phyloP scores from a whole-genome alignment of 2,797 vertebrate genomes.

The Heteromormyrus szaboi region DNA sequence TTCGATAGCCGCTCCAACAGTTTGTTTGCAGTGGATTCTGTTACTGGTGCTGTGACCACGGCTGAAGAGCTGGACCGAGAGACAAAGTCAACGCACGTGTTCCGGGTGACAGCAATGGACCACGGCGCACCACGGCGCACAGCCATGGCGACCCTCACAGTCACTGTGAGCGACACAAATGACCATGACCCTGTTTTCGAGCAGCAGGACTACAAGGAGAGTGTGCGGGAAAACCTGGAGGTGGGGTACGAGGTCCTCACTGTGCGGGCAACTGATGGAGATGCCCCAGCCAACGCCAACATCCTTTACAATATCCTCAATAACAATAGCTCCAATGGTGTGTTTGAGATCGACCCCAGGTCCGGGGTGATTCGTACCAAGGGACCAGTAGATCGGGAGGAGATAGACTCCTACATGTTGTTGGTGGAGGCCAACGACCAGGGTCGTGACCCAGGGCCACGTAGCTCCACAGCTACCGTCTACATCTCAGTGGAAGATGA shows the following conservation, averaged over 20 bases:
- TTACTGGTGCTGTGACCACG: conserved; percentile 68
- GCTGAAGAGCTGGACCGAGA: conserved; percentile 77
- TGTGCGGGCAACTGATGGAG: conserved; percentile 83
- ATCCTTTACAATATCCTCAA: conserved; percentile 83
- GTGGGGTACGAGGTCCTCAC: conserved; percentile 90
- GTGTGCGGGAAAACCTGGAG: conserved; percentile 87
- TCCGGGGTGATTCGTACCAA: conserved; percentile 89
- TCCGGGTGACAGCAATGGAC: conserved; percentile 78
- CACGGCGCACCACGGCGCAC: conserved; percentile 74
- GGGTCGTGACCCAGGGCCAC: conserved; percentile 78
- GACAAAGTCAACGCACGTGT: conserved; percentile 89
- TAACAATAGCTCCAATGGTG: conserved; percentile 55
- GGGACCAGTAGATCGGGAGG: conserved; percentile 80
- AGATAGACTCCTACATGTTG: conserved; percentile 73
- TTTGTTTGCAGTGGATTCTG: conserved; percentile 73
- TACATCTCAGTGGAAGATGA: conserved; percentile 84
- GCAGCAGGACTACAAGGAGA: conserved; percentile 87
- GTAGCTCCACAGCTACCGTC: conserved; percentile 79
- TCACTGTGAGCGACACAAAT: conserved; percentile 79
- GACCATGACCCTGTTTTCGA: conserved; percentile 86
- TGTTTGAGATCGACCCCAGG: conserved; percentile 84
- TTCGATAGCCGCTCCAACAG: conserved; percentile 89
- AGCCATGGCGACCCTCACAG: conserved; percentile 82
- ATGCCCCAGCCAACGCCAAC: conserved; percentile 82
- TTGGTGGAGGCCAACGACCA: conserved; percentile 84